Evolutionary conservation across 2,888 invertebrate species (phyloP).

Genomic region (Gastracanthus pulcherrimus): DNA sequence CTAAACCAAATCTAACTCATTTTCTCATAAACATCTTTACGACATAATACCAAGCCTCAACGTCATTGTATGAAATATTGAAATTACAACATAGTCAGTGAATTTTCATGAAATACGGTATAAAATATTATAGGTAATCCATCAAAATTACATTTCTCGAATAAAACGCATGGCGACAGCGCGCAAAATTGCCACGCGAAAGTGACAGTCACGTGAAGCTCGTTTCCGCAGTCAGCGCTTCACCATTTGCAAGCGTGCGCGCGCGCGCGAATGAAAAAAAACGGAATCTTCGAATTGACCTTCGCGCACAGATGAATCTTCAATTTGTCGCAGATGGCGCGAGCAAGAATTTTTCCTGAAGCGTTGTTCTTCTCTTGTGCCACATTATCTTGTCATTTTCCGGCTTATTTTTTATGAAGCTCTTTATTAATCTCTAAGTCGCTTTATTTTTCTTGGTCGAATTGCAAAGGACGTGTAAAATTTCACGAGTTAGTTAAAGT

Average conservation of each 20-base stretch:
- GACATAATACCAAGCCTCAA: too few species aligned
- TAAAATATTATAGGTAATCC: conserved; percentile 11
- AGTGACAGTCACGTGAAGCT: not conserved
- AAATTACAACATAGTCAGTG: too few species aligned
- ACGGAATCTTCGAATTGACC: not conserved
- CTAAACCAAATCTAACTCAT: too few species aligned
- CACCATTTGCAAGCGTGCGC: not conserved
- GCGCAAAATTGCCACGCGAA: not conserved
- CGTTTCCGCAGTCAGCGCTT: conserved; percentile 13
- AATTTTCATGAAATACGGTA: not conserved
- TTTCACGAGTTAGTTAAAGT: too few species aligned
- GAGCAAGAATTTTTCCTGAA: not conserved
- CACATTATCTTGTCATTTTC: not conserved
- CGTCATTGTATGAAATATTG: too few species aligned
- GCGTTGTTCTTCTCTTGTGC: too few species aligned
- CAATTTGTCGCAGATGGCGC: conserved; percentile 4
- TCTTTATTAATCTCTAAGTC: not conserved
- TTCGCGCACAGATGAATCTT: not conserved
- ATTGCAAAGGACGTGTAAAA: too few species aligned
- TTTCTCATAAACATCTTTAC: too few species aligned
- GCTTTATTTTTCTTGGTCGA: too few species aligned
- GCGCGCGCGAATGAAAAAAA: not conserved
- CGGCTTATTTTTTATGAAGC: not conserved
- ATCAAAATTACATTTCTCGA: conserved; percentile 35
- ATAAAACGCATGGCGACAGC: not conserved